Percentiles rank a stretch among this genome's conserved stretches.
Conservation (phyloP, 2,797 vertebrate genomes). For the Silurus aristotelis region DNA sequence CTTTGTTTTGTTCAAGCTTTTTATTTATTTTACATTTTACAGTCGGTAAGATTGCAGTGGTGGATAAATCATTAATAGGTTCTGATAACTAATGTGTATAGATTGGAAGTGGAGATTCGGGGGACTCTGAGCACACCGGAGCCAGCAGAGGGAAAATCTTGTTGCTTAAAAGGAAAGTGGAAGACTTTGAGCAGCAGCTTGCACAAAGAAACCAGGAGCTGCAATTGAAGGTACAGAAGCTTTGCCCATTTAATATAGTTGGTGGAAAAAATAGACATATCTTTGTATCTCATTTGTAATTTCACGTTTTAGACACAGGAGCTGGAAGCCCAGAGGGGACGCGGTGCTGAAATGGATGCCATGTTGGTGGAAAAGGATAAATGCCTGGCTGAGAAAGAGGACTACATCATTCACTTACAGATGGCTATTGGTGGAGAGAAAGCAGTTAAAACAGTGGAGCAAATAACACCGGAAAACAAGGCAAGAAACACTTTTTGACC, state of each 20-base stretch:
- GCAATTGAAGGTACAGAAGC: slow-evolving; percentile 71
- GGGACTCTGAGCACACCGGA: slow-evolving; percentile 76
- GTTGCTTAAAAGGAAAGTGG: slow-evolving; percentile 83
- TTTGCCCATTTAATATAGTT: neutral
- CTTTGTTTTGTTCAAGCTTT: neutral
- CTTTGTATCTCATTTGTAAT: neutral
- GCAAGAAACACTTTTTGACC: slow-evolving; percentile 57
- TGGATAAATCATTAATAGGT: neutral
- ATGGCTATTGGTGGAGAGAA: slow-evolving; percentile 67
- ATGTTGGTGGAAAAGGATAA: slow-evolving; percentile 83
- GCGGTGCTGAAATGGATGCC: slow-evolving; percentile 82
- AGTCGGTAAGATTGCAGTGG: neutral
- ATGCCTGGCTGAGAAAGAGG: slow-evolving; percentile 84
- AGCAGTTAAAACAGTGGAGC: slow-evolving; percentile 40
- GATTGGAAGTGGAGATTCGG: slow-evolving; percentile 72
- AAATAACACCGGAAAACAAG: slow-evolving; percentile 64
- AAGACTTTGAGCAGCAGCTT: slow-evolving; percentile 84
- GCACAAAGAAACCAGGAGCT: slow-evolving; percentile 76
- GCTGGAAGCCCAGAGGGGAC: slow-evolving; percentile 72
- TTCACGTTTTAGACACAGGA: slow-evolving; percentile 67
- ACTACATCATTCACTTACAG: slow-evolving; percentile 86
- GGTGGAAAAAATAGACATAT: too few relatives aligned
- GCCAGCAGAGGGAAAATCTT: slow-evolving; percentile 87
- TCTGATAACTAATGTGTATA: slow-evolving; percentile 27
- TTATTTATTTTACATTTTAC: too few relatives aligned